Evolutionary conservation across 2,113 vertebrate genomes (phyloP), one percentile per base, ranked within the genome.

Genomic region (Cromileptes altivelis): DNA sequence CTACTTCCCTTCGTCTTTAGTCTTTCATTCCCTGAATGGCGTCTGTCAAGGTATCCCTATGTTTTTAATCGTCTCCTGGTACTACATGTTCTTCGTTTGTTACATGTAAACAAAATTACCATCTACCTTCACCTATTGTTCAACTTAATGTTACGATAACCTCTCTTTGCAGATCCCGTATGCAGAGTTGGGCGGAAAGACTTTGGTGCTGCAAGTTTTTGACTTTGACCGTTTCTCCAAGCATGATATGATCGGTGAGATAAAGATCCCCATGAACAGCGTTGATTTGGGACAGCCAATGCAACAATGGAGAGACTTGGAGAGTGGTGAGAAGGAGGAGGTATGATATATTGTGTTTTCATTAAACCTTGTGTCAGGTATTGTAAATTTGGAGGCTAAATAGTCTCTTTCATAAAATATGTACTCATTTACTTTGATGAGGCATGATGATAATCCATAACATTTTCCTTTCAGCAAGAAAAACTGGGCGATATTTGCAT

Each of bases 201-300:
- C 94, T 18, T 91, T 98, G 81, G 94, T 98, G 81, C 93, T 98
- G 93, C 94, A 97, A 0, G 97, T 97, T 74, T 98, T 96, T 67
- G 97, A 98, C 91, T 98, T 97, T 72, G 97, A 98, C 79, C 96
- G 97, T 30, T 98, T 98, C 91, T 97, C 97, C 68, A 97, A 97
- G 70, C 97, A 98, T 3, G 97, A 98, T 23, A 95, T 96, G 83
- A 98, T 98, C 0, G 97, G 97, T 1, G 97, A 97, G 85, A 96
- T 97, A 61, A 95, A 96, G 74, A 95, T 98, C 69, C 96, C 97
- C 25, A 97, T 98, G 97, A 97, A 94, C 93, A 97, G 96, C 0
- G 94, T 97, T 83, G 97, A 97, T 65, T 62, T 97, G 86, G 97
- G 95, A 0, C 96, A 97, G 42, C 96, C 96, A 0, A 93, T 97